Conservation (phyloP, 1,140 invertebrate genomes). For the Polyergus mexicanus region DNA sequence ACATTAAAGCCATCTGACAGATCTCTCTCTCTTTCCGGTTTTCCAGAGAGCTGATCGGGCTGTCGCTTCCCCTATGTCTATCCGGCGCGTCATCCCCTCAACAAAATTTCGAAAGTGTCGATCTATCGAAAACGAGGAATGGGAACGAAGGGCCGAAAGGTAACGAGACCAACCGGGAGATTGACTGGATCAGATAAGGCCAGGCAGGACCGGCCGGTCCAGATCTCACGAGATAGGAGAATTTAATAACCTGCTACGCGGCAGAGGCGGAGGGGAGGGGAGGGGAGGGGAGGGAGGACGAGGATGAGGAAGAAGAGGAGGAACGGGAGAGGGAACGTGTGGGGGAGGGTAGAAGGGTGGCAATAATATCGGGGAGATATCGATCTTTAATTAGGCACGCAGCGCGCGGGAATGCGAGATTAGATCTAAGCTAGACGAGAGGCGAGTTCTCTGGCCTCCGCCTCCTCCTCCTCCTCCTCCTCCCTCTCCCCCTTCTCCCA, state of each 20-base stretch:
- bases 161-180: slow-evolving; percentile 83
- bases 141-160: slow-evolving; percentile 72
- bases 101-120: slow-evolving; percentile 71
- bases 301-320: slow-evolving; percentile 22
- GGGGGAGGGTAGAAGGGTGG: slow-evolving; percentile 74
- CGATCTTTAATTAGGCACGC: slow-evolving; percentile 87
- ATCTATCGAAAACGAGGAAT: slow-evolving; percentile 43
- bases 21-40: slow-evolving; percentile 7
- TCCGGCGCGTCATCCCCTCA: slow-evolving; percentile 51
- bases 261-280: slow-evolving; percentile 33
- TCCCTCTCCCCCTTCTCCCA: slow-evolving; percentile 19
- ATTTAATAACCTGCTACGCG: slow-evolving; percentile 86
- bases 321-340: slow-evolving; percentile 65
- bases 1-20: neutral
- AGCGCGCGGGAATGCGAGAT: slow-evolving; percentile 85
- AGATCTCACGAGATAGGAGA: slow-evolving; percentile 85
- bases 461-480: slow-evolving; percentile 37
- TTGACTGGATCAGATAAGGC: slow-evolving; percentile 83
- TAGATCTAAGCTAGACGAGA: slow-evolving; percentile 84
- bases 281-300: slow-evolving; percentile 13
- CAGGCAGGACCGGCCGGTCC: slow-evolving; percentile 82
- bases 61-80: neutral
- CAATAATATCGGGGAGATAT: slow-evolving; percentile 87
- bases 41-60: slow-evolving; percentile 38
- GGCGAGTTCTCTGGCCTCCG: slow-evolving; percentile 65